Base-by-base conservation (phyloP, 1,140 invertebrate genomes). In the Camponotus floridanus region DNA sequence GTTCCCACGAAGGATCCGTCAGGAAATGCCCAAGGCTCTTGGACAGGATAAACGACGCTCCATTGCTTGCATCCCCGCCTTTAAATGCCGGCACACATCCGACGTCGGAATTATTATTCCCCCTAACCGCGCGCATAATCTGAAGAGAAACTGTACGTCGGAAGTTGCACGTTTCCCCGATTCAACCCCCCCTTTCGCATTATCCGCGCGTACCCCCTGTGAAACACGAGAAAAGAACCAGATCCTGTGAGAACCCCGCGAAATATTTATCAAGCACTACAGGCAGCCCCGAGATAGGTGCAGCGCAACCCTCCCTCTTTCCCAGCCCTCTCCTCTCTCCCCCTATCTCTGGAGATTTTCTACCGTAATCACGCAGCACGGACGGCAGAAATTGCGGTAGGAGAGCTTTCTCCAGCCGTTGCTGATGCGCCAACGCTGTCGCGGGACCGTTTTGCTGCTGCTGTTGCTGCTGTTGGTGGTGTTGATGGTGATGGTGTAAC, bases 331-430 rank as follows among this genome's bases (percentile, higher is more conserved):
- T 55, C 48, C 80, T 78, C 84, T 74, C 68, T 76, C 33, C 33
- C 81, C 76, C 76, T 31, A 87, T 89, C 73, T 91, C 90, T 88
- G 81, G 48, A 89, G 67, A 91, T 90, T 89, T 86, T 94, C 94
- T 95, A 95, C 94, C 94, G 92, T 95, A 94, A 92, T 89, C 91
- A 92, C 92, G 93, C 83, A 94, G 94, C 90, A 93, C 91, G 87
- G 93, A 91, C 74, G 94, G 93, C 91, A 95, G 90, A 92, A 93
- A 94, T 86, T 92, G 93, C 91, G 93, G 93, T 91, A 94, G 92
- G 88, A 94, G 91, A 89, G 91, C 91, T 94, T 94, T 94, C 91
- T 94, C 93, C 92, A 93, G 59, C 87, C 78, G 92, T 88, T 92
- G 93, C 64, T 93, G 93, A 83, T 91, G 87, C 88, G 94, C 80